A percentile compares a stretch with the other conserved stretches of the same genome.
Evolutionary conservation across 1,140 invertebrate genomes (phyloP).

Genomic region (Drosophila nannoptera): DNA sequence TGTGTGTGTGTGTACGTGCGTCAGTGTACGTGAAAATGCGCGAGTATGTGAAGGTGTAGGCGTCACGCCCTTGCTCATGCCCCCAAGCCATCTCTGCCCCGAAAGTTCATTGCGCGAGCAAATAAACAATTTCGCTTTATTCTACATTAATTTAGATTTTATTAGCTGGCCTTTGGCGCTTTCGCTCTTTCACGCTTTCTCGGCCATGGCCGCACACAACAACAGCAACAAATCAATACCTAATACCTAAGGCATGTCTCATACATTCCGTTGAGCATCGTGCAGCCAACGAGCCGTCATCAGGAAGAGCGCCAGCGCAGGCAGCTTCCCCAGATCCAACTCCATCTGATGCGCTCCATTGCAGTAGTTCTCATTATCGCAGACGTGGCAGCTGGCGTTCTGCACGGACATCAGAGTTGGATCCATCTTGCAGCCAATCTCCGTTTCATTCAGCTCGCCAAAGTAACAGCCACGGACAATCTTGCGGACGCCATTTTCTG

Average conservation of each 20-base stretch:
- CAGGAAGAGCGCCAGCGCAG: constrained; percentile 39
- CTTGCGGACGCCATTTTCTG: constrained; percentile 65
- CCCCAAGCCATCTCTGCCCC: constrained; percentile 11
- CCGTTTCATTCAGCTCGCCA: constrained; percentile 69
- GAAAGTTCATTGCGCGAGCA: constrained; percentile 62
- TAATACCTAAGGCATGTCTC: constrained; percentile 19
- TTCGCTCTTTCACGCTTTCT: constrained; percentile 10
- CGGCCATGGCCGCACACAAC: constrained; percentile 29
- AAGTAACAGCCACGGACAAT: constrained; percentile 69
- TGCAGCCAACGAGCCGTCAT: constrained; percentile 14
- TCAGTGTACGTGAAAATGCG: constrained; percentile 1
- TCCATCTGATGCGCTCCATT: constrained; percentile 39
- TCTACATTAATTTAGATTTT: constrained; percentile 67
- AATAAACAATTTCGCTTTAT: constrained; percentile 62
- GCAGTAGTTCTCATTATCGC: constrained; percentile 66
- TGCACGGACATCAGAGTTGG: constrained; percentile 56
- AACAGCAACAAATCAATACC: constrained; percentile 19
- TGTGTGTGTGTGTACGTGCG: constrained; percentile 1
- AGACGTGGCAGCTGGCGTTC: constrained; percentile 65
- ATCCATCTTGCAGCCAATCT: constrained; percentile 64
- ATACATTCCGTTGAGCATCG: constrained; percentile 10
- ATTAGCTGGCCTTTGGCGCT: constrained; percentile 55
- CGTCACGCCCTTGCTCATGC: constrained; percentile 23
- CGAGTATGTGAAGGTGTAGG: not conserved
- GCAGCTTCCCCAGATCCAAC: constrained; percentile 34